Percentiles rank a stretch among this genome's conserved stretches.
Conservation (phyloP, 2,113 vertebrate species). For the Ancistrus triradiatus region DNA sequence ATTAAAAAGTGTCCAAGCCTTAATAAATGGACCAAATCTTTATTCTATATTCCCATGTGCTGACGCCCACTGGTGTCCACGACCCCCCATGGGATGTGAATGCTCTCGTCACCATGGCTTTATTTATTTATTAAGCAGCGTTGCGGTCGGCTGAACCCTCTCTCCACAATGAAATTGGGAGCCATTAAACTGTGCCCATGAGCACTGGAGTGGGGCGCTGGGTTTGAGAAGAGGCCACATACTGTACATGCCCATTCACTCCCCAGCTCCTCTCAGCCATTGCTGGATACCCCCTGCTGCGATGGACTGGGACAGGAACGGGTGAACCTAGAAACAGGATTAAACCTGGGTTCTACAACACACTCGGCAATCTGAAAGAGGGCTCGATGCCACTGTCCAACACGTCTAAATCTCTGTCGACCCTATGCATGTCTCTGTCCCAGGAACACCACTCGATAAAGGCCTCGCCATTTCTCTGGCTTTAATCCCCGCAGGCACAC, state of each 20-base stretch:
- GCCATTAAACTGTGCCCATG: constrained; percentile 59
- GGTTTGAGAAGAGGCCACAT: constrained; percentile 58
- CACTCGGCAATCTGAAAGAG: too few relatives aligned
- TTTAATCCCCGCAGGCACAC: constrained; percentile 13
- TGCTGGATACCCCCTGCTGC: constrained; percentile 37
- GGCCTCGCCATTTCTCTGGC: too few relatives aligned
- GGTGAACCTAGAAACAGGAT: neutral
- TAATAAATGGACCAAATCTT: too few relatives aligned
- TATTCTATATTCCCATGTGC: constrained; percentile 1
- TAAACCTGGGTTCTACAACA: too few relatives aligned
- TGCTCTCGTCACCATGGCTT: constrained; percentile 8
- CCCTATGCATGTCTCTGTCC: too few relatives aligned
- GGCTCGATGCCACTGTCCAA: too few relatives aligned
- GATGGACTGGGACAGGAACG: constrained; percentile 44
- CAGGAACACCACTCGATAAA: too few relatives aligned
- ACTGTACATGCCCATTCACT: constrained; percentile 8
- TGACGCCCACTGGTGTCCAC: neutral
- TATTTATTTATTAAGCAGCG: constrained; percentile 35
- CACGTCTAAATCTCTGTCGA: too few relatives aligned
- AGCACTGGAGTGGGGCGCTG: constrained; percentile 54
- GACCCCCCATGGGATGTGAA: constrained; percentile 6
- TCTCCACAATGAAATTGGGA: constrained; percentile 64
- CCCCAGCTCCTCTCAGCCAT: constrained; percentile 30
- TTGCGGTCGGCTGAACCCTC: constrained; percentile 59
- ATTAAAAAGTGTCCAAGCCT: too few relatives aligned